phyloP scores from a whole-genome alignment of 1,140 invertebrate genomes.

The Polyergus mexicanus region DNA sequence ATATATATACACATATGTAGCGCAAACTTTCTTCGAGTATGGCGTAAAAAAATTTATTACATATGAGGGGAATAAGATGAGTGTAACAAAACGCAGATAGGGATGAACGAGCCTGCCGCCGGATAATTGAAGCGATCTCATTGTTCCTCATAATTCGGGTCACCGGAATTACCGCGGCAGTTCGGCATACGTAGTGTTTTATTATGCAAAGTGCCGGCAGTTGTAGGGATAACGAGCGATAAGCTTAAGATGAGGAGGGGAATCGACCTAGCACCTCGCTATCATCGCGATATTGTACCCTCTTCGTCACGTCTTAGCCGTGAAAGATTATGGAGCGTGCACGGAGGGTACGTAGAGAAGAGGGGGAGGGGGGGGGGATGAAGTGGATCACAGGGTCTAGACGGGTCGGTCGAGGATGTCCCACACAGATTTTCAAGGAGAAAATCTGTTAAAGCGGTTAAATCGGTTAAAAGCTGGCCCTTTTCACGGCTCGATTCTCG shows the following conservation, averaged over 20 bases:
- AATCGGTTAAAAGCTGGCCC: conserved; percentile 53
- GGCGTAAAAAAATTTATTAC: conserved; percentile 29
- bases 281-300: conserved; percentile 56
- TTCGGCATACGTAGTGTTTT: conserved; percentile 68
- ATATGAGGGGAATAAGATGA: conserved; percentile 3
- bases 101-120: conserved; percentile 20
- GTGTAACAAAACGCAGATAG: conserved; percentile 35
- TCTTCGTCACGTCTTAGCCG: conserved; percentile 50
- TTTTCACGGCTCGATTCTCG: conserved; percentile 35
- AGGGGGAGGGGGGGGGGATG: too few species aligned
- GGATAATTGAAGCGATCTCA: conserved; percentile 68
- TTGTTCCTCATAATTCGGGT: conserved; percentile 67
- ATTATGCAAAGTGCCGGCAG: conserved; percentile 67
- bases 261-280: conserved; percentile 59
- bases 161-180: conserved; percentile 54
- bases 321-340: conserved; percentile 60
- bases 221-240: conserved; percentile 70
- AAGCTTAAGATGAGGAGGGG: conserved; percentile 59
- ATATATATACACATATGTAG: background rate
- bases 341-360: background rate
- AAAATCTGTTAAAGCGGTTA: too few species aligned
- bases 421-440: conserved; percentile 42
- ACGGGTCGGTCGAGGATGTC: conserved; percentile 44
- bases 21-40: background rate
- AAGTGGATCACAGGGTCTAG: background rate